A percentile compares a stretch with the other conserved stretches of the same genome.
phyloP scores from a whole-genome alignment of 1,140 invertebrate genomes.

The Aricia agestis region DNA sequence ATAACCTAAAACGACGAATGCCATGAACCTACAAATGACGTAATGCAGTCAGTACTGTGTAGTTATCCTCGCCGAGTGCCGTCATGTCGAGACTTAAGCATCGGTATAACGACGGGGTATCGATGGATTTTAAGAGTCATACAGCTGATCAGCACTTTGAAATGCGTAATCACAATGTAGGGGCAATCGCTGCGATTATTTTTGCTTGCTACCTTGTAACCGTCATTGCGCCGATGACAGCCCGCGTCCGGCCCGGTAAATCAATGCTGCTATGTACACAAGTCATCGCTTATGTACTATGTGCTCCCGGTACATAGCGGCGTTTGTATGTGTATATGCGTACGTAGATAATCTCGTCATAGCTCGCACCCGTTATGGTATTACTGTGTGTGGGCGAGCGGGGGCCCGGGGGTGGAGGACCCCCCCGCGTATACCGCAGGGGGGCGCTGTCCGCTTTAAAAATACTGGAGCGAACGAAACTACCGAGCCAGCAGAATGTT shows the following conservation, averaged over 20 bases:
- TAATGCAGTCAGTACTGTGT: background rate
- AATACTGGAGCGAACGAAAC: conserved; percentile 67
- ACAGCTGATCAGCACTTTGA: conserved; percentile 10
- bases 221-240: conserved; percentile 54
- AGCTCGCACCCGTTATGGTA: conserved; percentile 74
- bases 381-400: conserved; percentile 65
- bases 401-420: conserved; percentile 34
- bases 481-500: conserved; percentile 61
- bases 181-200: conserved; percentile 30
- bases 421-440: conserved; percentile 53
- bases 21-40: background rate
- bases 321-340: conserved; percentile 63
- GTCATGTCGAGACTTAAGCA: conserved; percentile 13
- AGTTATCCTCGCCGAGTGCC: background rate
- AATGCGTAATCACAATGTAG: conserved; percentile 18
- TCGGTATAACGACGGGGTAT: conserved; percentile 4
- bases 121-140: conserved; percentile 13
- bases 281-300: conserved; percentile 69
- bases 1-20: background rate
- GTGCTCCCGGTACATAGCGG: conserved; percentile 55
- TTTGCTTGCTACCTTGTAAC: conserved; percentile 55
- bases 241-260: conserved; percentile 63
- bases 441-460: conserved; percentile 71
- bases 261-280: conserved; percentile 71
- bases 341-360: conserved; percentile 75